Evolutionary conservation across 2,113 vertebrate genomes (phyloP).

Genomic region (Apeltes quadracus): DNA sequence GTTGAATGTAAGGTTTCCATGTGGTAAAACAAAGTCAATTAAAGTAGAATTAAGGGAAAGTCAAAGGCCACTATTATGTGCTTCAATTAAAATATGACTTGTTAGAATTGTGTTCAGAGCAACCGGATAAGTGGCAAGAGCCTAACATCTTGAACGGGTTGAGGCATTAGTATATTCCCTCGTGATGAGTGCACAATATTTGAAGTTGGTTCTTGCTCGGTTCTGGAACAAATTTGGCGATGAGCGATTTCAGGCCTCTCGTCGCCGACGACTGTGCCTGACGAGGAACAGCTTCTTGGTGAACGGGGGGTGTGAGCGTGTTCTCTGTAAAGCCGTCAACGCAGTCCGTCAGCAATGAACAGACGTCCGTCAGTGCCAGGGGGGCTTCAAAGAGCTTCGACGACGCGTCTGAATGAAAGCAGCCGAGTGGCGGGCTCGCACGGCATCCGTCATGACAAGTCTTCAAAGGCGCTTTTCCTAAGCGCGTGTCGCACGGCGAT

Average conservation of each 20-base stretch:
- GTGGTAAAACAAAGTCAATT: background rate
- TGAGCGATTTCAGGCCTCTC: too few relatives aligned
- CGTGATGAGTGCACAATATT: too few relatives aligned
- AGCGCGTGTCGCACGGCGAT: background rate
- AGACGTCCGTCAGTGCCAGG: background rate
- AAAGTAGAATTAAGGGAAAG: background rate
- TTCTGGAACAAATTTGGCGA: too few relatives aligned
- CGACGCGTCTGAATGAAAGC: constrained; percentile 3
- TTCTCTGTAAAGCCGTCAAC: too few relatives aligned
- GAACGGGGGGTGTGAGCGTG: too few relatives aligned
- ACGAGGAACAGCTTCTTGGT: too few relatives aligned
- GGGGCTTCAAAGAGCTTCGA: constrained; percentile 2
- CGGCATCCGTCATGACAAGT: constrained; percentile 15
- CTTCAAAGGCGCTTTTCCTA: constrained; percentile 16
- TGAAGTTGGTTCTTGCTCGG: too few relatives aligned
- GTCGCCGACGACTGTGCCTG: too few relatives aligned
- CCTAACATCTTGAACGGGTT: too few relatives aligned
- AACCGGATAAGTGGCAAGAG: too few relatives aligned
- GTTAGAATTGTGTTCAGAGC: too few relatives aligned
- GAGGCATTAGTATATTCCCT: too few relatives aligned
- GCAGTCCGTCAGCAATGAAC: background rate
- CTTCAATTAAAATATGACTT: background rate
- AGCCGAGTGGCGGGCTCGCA: background rate
- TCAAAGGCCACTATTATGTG: background rate
- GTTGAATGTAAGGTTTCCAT: background rate